Conservation (phyloP, 1,140 invertebrate species). For the Bathynomus jamesi region DNA sequence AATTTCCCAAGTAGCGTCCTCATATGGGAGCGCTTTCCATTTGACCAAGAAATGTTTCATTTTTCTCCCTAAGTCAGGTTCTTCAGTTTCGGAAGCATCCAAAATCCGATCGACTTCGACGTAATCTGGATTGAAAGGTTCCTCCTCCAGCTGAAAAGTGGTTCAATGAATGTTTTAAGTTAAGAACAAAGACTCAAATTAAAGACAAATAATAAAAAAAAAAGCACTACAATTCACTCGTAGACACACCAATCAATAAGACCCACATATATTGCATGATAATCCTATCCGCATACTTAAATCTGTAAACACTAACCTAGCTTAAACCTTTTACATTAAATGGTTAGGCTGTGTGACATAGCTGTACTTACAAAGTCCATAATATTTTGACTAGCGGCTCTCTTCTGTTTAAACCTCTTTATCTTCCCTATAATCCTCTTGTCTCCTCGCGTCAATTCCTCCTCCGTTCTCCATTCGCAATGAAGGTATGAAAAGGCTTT, state of each 20-base stretch:
- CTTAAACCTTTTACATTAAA: too few species aligned
- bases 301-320: too few species aligned
- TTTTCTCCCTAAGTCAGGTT: conserved; percentile 64
- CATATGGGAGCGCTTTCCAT: conserved; percentile 94
- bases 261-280: background rate
- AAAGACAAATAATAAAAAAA: too few species aligned
- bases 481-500: conserved; percentile 98
- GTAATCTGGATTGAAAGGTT: conserved; percentile 98
- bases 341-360: too few species aligned
- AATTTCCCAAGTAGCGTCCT: conserved; percentile 98
- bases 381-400: conserved; percentile 76
- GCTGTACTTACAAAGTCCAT: conserved; percentile 81
- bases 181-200: too few species aligned
- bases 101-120: conserved; percentile 94
- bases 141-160: conserved; percentile 87
- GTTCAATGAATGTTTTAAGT: conserved; percentile 38
- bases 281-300: too few species aligned
- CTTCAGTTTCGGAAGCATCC: conserved; percentile 80
- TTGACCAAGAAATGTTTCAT: conserved; percentile 94
- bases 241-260: background rate
- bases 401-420: conserved; percentile 90
- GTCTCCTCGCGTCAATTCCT: conserved; percentile 91
- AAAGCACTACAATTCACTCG: too few species aligned
- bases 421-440: conserved; percentile 89
- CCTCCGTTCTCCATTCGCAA: conserved; percentile 97